A percentile compares a stretch with the other conserved stretches of the same genome.
Conservation (phyloP, 2,888 invertebrate species). For the Oasisia sp. region DNA sequence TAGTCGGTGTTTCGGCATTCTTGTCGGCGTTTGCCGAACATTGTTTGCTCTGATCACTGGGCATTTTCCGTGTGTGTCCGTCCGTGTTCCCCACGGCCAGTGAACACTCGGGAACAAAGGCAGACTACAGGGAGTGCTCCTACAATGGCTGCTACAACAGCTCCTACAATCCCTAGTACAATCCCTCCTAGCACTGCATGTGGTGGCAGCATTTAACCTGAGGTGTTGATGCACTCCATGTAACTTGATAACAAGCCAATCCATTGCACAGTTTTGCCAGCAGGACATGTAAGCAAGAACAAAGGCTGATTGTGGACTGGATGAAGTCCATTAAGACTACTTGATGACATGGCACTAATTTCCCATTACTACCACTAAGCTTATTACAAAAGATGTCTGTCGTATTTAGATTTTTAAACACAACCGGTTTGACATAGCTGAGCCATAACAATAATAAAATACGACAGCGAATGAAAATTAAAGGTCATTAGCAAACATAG, state of each 20-base stretch:
- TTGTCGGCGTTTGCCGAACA: neutral
- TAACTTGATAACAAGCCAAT: conserved; percentile 12
- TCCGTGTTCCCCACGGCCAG: too few species aligned
- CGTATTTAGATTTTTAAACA: too few species aligned
- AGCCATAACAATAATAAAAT: neutral
- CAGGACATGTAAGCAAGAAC: neutral
- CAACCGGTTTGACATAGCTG: too few species aligned
- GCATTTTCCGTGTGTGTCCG: too few species aligned
- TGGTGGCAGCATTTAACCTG: neutral
- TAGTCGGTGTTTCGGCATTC: neutral
- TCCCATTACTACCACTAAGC: neutral
- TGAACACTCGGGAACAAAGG: neutral
- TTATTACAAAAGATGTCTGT: neutral
- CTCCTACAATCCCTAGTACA: too few species aligned
- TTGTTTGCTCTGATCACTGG: too few species aligned
- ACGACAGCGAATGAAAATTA: neutral
- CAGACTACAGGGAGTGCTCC: neutral
- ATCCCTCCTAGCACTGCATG: neutral
- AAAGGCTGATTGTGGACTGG: neutral
- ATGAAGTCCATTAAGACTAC: neutral
- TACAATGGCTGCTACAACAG: too few species aligned
- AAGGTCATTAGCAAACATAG: neutral
- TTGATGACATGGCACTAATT: neutral
- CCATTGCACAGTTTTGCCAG: neutral
- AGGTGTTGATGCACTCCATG: neutral